Percentiles rank a stretch among this genome's conserved stretches.
phyloP scores from a whole-genome alignment of 2,888 invertebrate genomes.

The Apamea monoglypha region DNA sequence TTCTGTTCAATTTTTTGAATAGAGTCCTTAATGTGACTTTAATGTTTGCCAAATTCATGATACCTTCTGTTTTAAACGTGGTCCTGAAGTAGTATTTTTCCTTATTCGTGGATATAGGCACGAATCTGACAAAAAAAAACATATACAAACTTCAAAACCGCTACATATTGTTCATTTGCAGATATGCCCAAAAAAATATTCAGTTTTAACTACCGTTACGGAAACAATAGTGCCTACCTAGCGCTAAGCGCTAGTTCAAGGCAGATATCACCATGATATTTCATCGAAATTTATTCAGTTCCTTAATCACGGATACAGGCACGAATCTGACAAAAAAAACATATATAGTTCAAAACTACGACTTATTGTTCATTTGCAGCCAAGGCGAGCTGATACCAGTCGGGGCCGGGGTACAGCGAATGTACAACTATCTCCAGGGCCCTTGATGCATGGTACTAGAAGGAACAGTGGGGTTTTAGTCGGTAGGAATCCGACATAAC shows the following conservation, averaged over 20 bases:
- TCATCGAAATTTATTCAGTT: background rate
- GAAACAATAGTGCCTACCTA: background rate
- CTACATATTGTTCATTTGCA: background rate
- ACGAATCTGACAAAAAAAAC: too few species aligned
- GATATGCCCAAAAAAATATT: background rate
- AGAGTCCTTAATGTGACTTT: background rate
- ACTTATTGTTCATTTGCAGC: too few species aligned
- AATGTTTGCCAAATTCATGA: background rate
- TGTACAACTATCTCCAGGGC: too few species aligned
- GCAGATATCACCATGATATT: background rate
- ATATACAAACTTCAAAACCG: background rate
- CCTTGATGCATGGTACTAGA: too few species aligned
- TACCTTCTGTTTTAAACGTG: background rate
- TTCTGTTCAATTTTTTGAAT: background rate
- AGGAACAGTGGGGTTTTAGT: too few species aligned
- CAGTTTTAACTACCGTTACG: too few species aligned
- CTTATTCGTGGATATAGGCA: background rate
- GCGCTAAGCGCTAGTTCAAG: background rate
- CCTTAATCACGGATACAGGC: too few species aligned
- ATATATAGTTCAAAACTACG: too few species aligned
- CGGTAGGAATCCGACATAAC: too few species aligned
- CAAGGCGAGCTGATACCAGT: too few species aligned
- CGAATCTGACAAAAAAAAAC: background rate
- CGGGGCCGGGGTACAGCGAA: too few species aligned
- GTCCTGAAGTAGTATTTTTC: background rate